Conservation (phyloP, 2,113 vertebrate genomes). For the Cyanocitta stelleri region DNA sequence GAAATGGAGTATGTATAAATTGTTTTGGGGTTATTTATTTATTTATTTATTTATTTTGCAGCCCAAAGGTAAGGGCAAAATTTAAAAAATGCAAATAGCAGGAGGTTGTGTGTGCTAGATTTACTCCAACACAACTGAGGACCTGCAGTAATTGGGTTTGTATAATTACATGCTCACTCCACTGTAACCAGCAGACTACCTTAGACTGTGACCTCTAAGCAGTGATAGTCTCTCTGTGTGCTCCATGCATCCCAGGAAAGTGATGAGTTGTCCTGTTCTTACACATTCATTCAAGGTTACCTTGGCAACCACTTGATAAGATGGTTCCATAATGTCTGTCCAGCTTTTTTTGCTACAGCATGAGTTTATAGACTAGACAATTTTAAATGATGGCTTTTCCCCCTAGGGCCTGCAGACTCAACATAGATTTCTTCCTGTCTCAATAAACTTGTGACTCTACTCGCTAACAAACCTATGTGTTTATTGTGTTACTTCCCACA, state of each 20-base stretch:
- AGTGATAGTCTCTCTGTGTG: background rate
- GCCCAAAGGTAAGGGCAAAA: background rate
- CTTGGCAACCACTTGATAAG: constrained; percentile 37
- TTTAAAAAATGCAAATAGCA: background rate
- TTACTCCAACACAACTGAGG: background rate
- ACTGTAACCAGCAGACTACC: background rate
- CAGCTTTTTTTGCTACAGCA: background rate
- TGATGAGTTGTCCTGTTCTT: background rate
- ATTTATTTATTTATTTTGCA: background rate
- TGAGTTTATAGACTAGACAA: background rate
- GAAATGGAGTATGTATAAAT: background rate
- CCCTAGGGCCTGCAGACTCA: background rate
- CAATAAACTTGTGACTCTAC: background rate
- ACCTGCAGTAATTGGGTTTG: background rate
- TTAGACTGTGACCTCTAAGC: background rate
- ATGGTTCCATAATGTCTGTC: constrained; percentile 22
- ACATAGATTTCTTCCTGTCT: background rate
- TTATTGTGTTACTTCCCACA: background rate
- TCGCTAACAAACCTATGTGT: background rate
- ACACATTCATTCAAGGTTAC: constrained; percentile 26
- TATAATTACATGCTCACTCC: background rate
- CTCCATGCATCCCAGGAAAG: background rate
- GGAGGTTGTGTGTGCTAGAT: background rate
- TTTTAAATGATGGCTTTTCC: background rate
- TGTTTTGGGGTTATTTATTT: background rate